Percentiles rank a stretch among this genome's conserved stretches.
Conservation (phyloP, 2,113 vertebrate species). For the Apaloderma vittatum region DNA sequence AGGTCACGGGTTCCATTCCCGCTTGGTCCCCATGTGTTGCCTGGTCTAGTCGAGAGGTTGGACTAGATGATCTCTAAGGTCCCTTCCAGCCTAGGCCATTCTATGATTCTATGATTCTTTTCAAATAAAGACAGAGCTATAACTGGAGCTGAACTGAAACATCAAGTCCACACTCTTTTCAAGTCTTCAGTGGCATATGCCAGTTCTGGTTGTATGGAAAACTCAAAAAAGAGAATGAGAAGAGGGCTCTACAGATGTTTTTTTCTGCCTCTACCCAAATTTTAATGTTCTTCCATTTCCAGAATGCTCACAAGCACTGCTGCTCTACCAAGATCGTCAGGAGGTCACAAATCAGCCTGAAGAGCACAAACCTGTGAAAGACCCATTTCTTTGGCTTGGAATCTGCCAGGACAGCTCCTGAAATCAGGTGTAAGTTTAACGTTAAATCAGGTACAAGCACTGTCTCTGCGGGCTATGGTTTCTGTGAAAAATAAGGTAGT, state of each 20-base stretch:
- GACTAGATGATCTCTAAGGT: too few species aligned
- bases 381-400: not conserved
- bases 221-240: not conserved
- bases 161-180: not conserved
- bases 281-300: not conserved
- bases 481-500: not conserved
- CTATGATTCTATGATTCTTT: too few species aligned
- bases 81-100: too few species aligned
- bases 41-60: too few species aligned
- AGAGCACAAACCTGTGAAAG: not conserved
- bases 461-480: not conserved
- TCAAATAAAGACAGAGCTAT: not conserved
- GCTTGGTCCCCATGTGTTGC: too few species aligned
- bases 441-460: not conserved
- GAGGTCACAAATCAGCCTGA: constrained; percentile 5
- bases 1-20: too few species aligned
- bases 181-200: not conserved
- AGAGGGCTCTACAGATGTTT: not conserved
- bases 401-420: not conserved
- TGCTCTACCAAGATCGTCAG: not conserved
- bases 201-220: not conserved
- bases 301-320: not conserved
- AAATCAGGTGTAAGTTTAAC: not conserved
- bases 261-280: not conserved
- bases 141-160: not conserved